Conservation (phyloP, 2,797 vertebrate genomes). For the Martes flavigula region DNA sequence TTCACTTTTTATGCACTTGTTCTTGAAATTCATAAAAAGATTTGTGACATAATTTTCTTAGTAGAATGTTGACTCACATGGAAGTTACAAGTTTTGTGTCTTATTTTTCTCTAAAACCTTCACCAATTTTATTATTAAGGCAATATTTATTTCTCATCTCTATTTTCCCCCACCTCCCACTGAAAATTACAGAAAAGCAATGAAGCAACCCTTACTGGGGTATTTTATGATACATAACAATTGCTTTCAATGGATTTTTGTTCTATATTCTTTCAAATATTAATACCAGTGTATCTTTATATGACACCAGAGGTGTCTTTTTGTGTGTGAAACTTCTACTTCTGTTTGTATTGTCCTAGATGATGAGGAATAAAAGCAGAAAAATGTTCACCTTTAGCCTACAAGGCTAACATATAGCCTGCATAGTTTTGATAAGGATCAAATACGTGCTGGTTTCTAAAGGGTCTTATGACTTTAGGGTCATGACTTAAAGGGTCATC, state of each 20-base stretch:
- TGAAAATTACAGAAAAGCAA: background rate
- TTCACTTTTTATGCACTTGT: background rate
- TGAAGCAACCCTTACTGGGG: background rate
- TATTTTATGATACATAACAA: background rate
- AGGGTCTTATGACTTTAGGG: background rate
- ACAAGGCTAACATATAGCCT: background rate
- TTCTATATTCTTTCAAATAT: background rate
- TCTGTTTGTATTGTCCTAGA: background rate
- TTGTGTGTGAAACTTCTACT: background rate
- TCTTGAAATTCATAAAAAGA: background rate
- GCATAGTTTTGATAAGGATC: background rate
- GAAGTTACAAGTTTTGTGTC: background rate
- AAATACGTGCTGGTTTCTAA: background rate
- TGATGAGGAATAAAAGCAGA: background rate
- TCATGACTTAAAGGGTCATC: no score
- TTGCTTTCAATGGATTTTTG: background rate
- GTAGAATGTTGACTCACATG: background rate
- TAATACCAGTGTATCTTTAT: background rate
- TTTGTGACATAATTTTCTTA: background rate
- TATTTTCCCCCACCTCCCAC: background rate
- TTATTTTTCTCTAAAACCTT: background rate
- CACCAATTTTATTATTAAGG: background rate
- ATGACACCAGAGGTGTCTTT: background rate
- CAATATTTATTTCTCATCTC: background rate
- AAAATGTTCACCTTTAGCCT: background rate